Base-by-base conservation (phyloP, 2,113 vertebrate genomes). In the Steatornis caripensis region DNA sequence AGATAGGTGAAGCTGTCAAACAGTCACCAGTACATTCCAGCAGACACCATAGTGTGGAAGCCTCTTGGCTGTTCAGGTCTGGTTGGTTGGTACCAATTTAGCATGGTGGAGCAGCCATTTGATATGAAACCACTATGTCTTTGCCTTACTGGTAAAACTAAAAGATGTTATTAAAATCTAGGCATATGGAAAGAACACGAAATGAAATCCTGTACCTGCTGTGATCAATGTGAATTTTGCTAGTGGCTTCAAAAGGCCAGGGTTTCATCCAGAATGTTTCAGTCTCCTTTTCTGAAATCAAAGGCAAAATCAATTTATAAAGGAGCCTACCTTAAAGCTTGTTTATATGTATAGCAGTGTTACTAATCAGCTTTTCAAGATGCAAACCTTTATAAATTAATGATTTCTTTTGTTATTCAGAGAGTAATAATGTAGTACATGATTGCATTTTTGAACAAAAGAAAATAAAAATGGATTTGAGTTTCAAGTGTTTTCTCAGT, bases 1-100 rank as follows among this genome's bases (percentile, higher is more conserved):
- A 57, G 20, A 53, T 27, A 95, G 85, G 77, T 87, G 61, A 96
- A 90, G 54, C 69, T 92, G 84, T 58, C 62, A 60, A 81, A 71
- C 58, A 79, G 34, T 34, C 51, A 70, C 23, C 24, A 45, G 65
- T 46, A 55, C 1, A 0, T 75, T 87, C 36, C 54, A 87, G 79
- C 61, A 81, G 54, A 62, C 41, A 32, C 45, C 1, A 6, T 26
- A 12, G 11, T 29, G 10, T 75, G 60, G 76, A 84, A 93, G 15
- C 4, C 37, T 93, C 69, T 60, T 75, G 18, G 45, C 49, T 90
- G 68, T 34, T 92, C 55, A 77, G 22, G 26, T 83, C 54, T 77
- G 26, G 24, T 74, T 68, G 13, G 51, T 87, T 55, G 57, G 21
- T 60, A 79, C 12, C 36, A 71, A 51, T 70, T 87, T 54, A 53